Evolutionary conservation across 2,888 invertebrate species (phyloP), one percentile per base, ranked within the genome.

Genomic region (Ernsta delagoae): DNA sequence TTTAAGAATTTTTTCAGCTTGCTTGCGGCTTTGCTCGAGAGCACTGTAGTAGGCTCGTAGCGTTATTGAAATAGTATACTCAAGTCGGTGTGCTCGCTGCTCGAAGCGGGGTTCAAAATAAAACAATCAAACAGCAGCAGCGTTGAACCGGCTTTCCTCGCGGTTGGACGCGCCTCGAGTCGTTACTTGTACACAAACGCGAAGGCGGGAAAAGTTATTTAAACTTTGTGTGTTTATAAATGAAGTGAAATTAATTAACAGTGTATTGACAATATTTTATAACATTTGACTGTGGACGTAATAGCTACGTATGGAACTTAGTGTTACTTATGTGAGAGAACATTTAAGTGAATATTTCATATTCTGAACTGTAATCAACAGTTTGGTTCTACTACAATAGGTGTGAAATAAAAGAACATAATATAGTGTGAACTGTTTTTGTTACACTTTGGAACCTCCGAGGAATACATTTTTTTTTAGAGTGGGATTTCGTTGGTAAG

Each of bases 121-220:
- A 89, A 92, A 90, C 86, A 84, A 84, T 77, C 83, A 77, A 75
- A n/a, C n/a, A n/a, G n/a, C n/a, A n/a, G n/a, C 89, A 89, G 86
- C 89, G 83, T 77, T 74, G 75, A 88, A 89, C 92, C 90, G 91
- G 91, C 92, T 91, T 86, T 80, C 83, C 79, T 81, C 75, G 86
- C 77, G 88, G 85, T 79, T 81, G 82, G 89, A 89, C 91, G 92
- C 86, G 83, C 70, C 71, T 39, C 41, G 54, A 31, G 61, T 70
- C 16, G 31, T 64, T 66, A 31, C 61, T 68, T 56, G n/a, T 65
- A 71, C 56, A 72, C 79, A 79, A 80, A 79, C 78, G 79, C 77
- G 79, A 79, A 77, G 86, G 92, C 91, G 92, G 90, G 90, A 92
- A 90, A 84, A 78, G 65, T 70, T 70, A 73, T 53, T 71, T 70